Conservation (phyloP, 2,888 invertebrate species). For the Anticlea derivata region DNA sequence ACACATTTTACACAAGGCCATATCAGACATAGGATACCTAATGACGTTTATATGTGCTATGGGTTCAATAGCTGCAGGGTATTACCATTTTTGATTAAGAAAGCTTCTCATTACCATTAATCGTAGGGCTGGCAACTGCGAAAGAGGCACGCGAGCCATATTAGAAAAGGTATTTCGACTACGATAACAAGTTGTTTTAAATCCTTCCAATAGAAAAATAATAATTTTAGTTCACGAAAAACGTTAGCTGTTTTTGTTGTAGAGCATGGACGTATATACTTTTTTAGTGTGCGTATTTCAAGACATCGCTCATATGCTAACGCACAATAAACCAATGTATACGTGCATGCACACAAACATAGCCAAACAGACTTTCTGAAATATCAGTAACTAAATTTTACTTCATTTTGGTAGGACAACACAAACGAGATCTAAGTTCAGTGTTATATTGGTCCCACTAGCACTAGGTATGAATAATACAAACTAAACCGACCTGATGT, state of each 20-base stretch:
- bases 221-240: too few relatives aligned
- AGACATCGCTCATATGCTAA: too few relatives aligned
- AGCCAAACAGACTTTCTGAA: too few relatives aligned
- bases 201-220: too few relatives aligned
- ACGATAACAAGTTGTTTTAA: too few relatives aligned
- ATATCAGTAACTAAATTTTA: neutral
- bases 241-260: too few relatives aligned
- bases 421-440: conserved; percentile 2
- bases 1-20: conserved; percentile 72
- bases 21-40: conserved; percentile 51
- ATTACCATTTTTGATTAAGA: neutral
- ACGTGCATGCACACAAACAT: too few relatives aligned
- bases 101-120: neutral
- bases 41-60: conserved; percentile 10
- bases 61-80: conserved; percentile 1
- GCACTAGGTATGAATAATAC: neutral
- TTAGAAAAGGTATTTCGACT: too few relatives aligned
- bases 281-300: too few relatives aligned
- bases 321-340: too few relatives aligned
- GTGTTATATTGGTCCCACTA: conserved; percentile 18
- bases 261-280: too few relatives aligned
- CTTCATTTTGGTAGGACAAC: neutral
- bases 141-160: neutral
- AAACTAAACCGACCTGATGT: neutral
- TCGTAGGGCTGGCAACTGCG: conserved; percentile 24